Evolutionary conservation across 92 coral and sea anemone genomes (phyloP), one percentile per base, ranked within the genome.

Genomic region (Epizoanthus stellaris): DNA sequence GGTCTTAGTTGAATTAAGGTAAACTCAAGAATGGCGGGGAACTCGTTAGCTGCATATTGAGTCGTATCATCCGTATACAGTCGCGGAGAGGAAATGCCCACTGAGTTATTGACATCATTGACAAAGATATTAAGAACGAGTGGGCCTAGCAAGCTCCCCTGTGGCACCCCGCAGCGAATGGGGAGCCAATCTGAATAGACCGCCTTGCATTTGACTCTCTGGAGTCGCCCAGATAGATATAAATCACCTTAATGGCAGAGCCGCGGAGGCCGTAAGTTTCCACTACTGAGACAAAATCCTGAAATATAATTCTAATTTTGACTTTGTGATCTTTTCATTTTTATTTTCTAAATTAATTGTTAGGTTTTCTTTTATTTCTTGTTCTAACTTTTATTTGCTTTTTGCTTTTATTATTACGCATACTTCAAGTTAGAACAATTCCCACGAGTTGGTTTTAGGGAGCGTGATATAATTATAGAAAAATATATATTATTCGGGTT

Each of bases 91-190:
- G 89, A 34, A 25, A 13, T 77, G 39, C 23, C 57, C 25, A 67
- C 77, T 19, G 60, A 8, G 15, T 52, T 21, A 52, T 86, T 70
- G 43, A 79, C 30, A 54, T 79, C 89, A 67, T 86, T 77, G 5
- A 86, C 19, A 11, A 65, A 67, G 36, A 86, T 69, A 42, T 86
- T 86, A 57, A 86, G 79, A 4, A 76, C 6, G 62, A 85, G n/a
- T 10, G 70, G 84, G 43, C 88, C 81, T 10, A 85, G 60, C 21
- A 74, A 82, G 75, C 90, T 91, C 45, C 95, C 95, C 56, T 69
- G 86, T 25, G 91, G 86, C 62, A 88, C 81, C 67, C 91, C 80
- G 84, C 91, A 76, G 67, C 81, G 82, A 80, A 85, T 47, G 16
- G 6, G 23, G 17, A 16, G n/a, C 56, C 68, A 85, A 42, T 67